Evolutionary conservation across 2,113 vertebrate species (phyloP).

Genomic region (Heterochromis multidens): DNA sequence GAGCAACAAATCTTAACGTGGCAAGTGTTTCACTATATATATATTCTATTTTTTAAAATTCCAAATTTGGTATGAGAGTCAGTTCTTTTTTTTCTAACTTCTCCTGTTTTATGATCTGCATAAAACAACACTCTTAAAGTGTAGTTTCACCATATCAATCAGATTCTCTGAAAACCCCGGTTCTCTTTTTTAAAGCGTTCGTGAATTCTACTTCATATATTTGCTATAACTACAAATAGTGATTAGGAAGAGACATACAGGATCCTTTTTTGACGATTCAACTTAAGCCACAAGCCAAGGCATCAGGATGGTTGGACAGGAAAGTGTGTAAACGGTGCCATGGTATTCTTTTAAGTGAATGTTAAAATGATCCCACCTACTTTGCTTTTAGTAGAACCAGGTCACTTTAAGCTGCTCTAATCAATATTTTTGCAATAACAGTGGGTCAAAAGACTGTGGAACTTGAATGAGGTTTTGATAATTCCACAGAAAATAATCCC

Average conservation of each 20-base stretch:
- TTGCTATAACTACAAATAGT: too few species aligned
- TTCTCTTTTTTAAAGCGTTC: too few species aligned
- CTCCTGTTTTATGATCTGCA: neutral
- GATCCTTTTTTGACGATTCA: too few species aligned
- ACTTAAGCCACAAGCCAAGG: too few species aligned
- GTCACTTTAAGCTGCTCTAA: neutral
- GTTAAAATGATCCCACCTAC: neutral
- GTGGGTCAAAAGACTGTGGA: neutral
- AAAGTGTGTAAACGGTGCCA: too few species aligned
- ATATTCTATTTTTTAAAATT: neutral
- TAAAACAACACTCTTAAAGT: neutral
- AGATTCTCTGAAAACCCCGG: too few species aligned
- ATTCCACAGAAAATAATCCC: neutral
- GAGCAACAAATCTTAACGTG: neutral
- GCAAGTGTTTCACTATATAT: neutral
- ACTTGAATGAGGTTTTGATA: neutral
- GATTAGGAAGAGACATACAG: too few species aligned
- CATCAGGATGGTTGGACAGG: too few species aligned
- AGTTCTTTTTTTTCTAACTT: neutral
- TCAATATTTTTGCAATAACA: neutral
- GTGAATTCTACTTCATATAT: too few species aligned
- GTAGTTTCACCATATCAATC: neutral
- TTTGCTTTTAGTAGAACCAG: neutral
- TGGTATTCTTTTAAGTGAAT: too few species aligned
- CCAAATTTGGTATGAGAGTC: neutral